A percentile compares a stretch with the other conserved stretches of the same genome.
phyloP scores from a whole-genome alignment of 2,797 vertebrate species.

The Phoebastria nigripes region DNA sequence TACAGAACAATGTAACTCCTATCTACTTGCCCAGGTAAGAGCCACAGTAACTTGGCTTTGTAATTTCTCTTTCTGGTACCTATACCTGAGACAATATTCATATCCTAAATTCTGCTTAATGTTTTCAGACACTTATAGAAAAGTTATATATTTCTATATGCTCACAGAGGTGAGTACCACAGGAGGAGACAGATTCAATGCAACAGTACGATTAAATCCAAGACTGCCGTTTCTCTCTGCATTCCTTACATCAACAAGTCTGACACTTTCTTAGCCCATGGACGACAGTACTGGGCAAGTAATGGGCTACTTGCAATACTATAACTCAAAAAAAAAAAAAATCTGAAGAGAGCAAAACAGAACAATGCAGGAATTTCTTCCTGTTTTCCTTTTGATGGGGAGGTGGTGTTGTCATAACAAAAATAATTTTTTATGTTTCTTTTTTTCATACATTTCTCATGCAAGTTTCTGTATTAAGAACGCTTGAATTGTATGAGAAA shows the following conservation, averaged over 20 bases:
- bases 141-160: neutral
- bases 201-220: neutral
- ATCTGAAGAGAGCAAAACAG: neutral
- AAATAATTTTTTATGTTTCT: neutral
- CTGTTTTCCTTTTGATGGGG: neutral
- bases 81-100: neutral
- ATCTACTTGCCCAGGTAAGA: neutral
- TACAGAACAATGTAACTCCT: neutral
- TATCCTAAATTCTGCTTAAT: neutral
- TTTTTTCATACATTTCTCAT: neutral
- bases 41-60: neutral
- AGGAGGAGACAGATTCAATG: neutral
- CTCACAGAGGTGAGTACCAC: neutral
- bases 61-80: neutral
- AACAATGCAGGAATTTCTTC: neutral
- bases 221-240: neutral
- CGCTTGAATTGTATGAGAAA: neutral
- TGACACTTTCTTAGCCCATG: neutral
- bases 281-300: neutral
- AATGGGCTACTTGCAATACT: neutral
- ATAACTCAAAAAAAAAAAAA: neutral
- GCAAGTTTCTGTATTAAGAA: neutral
- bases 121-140: neutral
- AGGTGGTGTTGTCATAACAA: neutral
- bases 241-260: neutral